phyloP scores from a whole-genome alignment of 2,797 vertebrate genomes.

The Columba guinea region DNA sequence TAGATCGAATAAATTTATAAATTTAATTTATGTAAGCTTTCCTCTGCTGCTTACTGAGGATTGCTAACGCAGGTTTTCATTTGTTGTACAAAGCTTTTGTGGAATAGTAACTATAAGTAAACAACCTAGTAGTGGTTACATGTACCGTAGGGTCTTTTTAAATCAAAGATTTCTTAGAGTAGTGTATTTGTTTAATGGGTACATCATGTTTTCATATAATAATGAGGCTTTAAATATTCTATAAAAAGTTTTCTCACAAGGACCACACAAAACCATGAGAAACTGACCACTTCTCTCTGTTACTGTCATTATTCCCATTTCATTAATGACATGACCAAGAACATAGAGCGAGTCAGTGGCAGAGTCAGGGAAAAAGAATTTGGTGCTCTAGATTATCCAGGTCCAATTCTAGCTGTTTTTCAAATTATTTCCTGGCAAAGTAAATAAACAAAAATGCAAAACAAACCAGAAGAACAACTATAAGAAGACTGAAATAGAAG shows the following conservation, averaged over 20 bases:
- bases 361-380: background rate
- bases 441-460: background rate
- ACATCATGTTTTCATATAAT: background rate
- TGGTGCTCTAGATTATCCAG: background rate
- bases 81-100: background rate
- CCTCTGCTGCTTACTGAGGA: background rate
- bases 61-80: background rate
- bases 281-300: background rate
- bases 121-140: background rate
- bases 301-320: background rate
- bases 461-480: background rate
- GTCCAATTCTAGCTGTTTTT: background rate
- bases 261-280: background rate
- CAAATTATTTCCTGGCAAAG: background rate
- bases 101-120: background rate
- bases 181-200: background rate
- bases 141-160: fast-evolving
- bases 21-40: background rate
- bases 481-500: background rate
- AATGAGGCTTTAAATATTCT: background rate
- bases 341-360: background rate
- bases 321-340: background rate
- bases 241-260: background rate
- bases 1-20: background rate
- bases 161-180: background rate